A percentile compares a stretch with the other conserved stretches of the same genome.
Conservation (phyloP, 2,797 vertebrate species). For the Typhlichthys eigenmanni region DNA sequence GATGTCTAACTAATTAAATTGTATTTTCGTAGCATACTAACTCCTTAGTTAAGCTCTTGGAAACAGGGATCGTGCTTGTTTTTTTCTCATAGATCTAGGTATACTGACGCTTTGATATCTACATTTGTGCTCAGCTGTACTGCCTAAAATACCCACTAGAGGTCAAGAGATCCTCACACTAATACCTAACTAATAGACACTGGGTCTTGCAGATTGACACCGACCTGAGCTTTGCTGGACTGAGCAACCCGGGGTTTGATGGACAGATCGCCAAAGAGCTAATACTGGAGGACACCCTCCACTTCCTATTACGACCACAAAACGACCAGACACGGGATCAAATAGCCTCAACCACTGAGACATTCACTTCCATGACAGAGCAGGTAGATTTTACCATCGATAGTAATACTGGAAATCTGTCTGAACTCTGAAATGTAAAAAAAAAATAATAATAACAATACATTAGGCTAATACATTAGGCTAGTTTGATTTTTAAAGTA, state of each 20-base stretch:
- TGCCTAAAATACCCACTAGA: constrained; percentile 42
- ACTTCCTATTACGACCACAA: constrained; percentile 78
- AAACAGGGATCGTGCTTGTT: too few relatives aligned
- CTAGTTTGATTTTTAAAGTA: too few relatives aligned
- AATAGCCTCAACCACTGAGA: constrained; percentile 59
- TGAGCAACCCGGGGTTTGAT: constrained; percentile 71
- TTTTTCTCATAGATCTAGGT: too few relatives aligned
- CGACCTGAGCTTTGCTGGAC: constrained; percentile 75
- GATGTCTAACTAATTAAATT: too few relatives aligned
- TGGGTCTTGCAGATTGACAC: constrained; percentile 79
- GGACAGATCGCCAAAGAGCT: constrained; percentile 83
- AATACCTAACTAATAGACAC: neutral
- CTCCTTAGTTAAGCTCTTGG: too few relatives aligned
- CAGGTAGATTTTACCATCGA: constrained; percentile 57
- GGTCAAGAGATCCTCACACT: constrained; percentile 34
- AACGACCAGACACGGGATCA: constrained; percentile 49
- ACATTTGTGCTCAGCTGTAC: neutral
- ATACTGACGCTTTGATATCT: too few relatives aligned
- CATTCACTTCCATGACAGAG: constrained; percentile 15
- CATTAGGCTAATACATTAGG: too few relatives aligned
- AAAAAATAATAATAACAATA: too few relatives aligned
- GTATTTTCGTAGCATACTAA: too few relatives aligned
- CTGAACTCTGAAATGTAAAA: too few relatives aligned
- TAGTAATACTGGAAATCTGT: neutral
- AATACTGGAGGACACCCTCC: constrained; percentile 86